These are phyloP conservation scores for Neoarius graeffei DNA, from an alignment of 2,113 vertebrate genomes.

Conservation along the genomic window DNA sequence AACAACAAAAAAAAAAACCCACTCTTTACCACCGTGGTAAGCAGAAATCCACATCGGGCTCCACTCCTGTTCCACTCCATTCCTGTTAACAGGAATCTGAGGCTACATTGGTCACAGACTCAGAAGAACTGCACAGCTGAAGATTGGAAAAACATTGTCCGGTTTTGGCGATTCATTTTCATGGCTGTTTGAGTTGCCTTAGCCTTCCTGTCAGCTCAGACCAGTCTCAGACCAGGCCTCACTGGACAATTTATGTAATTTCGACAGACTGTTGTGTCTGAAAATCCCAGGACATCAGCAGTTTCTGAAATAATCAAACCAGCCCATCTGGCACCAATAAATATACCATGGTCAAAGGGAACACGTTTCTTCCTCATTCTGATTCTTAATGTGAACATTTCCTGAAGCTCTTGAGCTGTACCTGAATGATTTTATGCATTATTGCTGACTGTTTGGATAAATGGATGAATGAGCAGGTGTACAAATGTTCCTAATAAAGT, in stretches of 20 bases:
- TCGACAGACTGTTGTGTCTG: background rate
- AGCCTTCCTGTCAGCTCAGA: background rate
- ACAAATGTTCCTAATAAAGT: background rate
- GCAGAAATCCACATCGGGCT: background rate
- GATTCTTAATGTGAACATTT: background rate
- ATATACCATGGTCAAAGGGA: background rate
- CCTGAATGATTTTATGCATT: background rate
- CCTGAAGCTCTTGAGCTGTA: background rate
- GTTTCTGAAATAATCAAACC: background rate
- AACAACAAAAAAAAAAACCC: background rate
- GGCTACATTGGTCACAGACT: background rate
- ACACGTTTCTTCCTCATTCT: background rate
- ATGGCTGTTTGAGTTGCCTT: background rate
- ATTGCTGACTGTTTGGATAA: background rate
- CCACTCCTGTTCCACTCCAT: too few relatives aligned
- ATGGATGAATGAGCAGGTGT: background rate
- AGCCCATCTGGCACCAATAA: background rate
- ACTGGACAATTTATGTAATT: slow-evolving; percentile 1
- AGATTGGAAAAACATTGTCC: background rate
- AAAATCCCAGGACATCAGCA: background rate
- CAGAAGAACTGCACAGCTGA: background rate
- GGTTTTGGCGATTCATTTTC: background rate
- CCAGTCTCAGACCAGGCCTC: background rate
- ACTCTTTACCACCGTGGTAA: background rate
- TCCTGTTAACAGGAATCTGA: background rate